Evolutionary conservation across 2,113 vertebrate genomes (phyloP).

Genomic region (Bos javanicus): DNA sequence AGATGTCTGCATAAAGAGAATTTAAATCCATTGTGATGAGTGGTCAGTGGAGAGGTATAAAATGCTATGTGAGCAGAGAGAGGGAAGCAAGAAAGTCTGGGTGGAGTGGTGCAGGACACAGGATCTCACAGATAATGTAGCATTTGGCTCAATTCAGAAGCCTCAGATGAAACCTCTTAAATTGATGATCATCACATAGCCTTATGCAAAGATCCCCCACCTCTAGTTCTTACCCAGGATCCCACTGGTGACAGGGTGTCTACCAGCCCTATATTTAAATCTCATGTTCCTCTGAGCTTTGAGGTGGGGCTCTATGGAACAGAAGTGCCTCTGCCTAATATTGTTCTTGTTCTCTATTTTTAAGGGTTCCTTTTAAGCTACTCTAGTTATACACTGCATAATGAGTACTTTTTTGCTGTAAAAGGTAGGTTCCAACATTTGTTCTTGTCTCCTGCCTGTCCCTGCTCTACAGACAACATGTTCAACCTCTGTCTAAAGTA

Average conservation of each 20-base stretch:
- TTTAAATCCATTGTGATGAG: not conserved
- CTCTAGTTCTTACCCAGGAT: not conserved
- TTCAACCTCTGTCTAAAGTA: not conserved
- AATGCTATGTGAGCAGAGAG: not conserved
- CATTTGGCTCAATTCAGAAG: not conserved
- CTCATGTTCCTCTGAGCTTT: not conserved
- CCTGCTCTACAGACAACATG: not conserved
- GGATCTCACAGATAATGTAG: not conserved
- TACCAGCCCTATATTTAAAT: not conserved
- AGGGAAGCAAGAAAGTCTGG: not conserved
- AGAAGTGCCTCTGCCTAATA: not conserved
- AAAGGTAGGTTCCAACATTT: not conserved
- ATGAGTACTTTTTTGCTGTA: not conserved
- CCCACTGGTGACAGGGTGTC: not conserved
- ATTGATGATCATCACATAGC: not conserved
- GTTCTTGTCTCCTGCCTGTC: not conserved
- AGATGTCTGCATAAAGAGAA: not conserved
- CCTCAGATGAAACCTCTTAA: not conserved
- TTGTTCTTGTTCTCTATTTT: not conserved
- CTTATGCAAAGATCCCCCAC: fast-evolving
- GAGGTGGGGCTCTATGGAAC: not conserved
- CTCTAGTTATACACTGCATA: not conserved
- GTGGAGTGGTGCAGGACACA: not conserved
- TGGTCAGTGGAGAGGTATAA: not conserved
- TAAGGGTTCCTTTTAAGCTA: not conserved